Base-by-base conservation (phyloP, 2,888 invertebrate genomes). In the Cerastis rubricosa region DNA sequence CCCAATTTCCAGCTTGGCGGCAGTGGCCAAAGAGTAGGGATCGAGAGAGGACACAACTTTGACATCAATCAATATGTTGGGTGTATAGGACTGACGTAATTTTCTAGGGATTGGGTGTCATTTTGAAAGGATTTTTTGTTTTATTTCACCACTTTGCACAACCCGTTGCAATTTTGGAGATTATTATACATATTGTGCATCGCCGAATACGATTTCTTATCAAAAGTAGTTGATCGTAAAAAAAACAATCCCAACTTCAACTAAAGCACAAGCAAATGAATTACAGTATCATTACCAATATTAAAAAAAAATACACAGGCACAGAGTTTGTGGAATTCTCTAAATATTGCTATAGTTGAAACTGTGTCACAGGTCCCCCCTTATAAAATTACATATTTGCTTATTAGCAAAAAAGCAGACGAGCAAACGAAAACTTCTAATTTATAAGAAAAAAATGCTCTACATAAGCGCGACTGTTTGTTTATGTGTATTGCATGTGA, bases 1-100 rank as follows among this genome's bases (percentile, higher is more conserved):
- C 93, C 93, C 89, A 90, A 90, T 93, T 94, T 88, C 82, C 76
- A 84, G 71, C 69, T 80, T 79, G 85, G 84, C 85, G 88, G 75
- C 86, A 76, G 81, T 74, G 72, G 83, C 35, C 90, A 90, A 78
- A 92, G 90, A 90, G 70, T 86, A 86, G 86, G 49, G 74, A 70
- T 59, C 65, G 63, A 71, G 78, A 84, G 75, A 68, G 59, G 77
- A 64, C 19, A 66, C 14, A 19, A 25, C 12, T 70, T 68, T 63
- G 8, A 72, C 35, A 17, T 57, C 3, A 14, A 11, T 22, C n/a
- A 57, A 54, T 11, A 35, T 19, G 7, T 14, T 57, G 2, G 57
- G 25, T 57, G 57, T 25, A 14, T 57, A 25, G 7, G 2, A 25
- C 7, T 14, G 0, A 57, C 2, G 57, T 14, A 57, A 22, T 25